Base-by-base conservation (phyloP, 2,888 invertebrate species). In the Lathronympha strigana region DNA sequence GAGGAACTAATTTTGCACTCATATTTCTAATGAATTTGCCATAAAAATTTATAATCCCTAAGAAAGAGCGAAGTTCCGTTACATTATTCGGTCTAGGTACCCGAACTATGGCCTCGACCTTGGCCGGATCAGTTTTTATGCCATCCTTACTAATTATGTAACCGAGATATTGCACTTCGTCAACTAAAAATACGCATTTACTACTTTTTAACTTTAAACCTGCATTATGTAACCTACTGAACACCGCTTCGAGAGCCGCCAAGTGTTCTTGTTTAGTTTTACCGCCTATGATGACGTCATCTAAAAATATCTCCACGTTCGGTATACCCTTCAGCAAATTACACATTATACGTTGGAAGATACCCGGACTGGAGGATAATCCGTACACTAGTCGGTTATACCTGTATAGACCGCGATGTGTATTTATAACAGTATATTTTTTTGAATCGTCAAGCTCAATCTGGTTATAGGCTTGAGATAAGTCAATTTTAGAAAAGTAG, bases 341-440 rank as follows among this genome's bases (percentile, higher is more conserved):
- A 3, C 9, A 9, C 36, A 36, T 36, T 6, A 36, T 36, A 13
- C 36, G 36, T 9, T 58, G 45, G 43, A 58, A 43, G 1, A 58
- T 58, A 2, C 51, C 51, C 8, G 31, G 15, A 19, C 51, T 51
- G 15, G 51, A 51, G 9, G 36, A 36, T 13, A 36, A 13, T 1
- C 36, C 36, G 13, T 9, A 36, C 33, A n/a, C n/a, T n/a, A n/a
- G n/a, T n/a, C n/a, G n/a, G n/a, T n/a, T n/a, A n/a, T n/a, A n/a
- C n/a, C n/a, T 36, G 23, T 31, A 61, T 15, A 61, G 17, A 8
- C 60, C 60, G 15, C 60, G 9, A 21, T 38, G 60, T 9, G 55
- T 43, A 36, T 61, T 61, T n/a, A 61, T 61, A 2, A 61, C 50
- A 33, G 61, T 61, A 6, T n/a, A 45, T 21, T 21, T 51, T 13